phyloP scores from a whole-genome alignment of 1,140 invertebrate genomes.

The Drosophila dunni region DNA sequence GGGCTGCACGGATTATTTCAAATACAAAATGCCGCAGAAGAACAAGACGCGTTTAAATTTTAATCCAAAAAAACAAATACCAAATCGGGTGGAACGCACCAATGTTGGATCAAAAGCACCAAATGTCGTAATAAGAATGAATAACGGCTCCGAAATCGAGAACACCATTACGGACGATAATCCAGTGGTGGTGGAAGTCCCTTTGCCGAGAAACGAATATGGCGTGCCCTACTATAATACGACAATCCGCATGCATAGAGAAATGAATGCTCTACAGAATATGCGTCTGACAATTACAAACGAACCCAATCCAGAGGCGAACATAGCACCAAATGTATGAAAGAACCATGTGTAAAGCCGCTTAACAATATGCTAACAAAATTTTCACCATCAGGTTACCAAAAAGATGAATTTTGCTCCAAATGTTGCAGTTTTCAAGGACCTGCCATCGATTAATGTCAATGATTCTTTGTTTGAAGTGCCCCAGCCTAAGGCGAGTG shows the following conservation, averaged over 20 bases:
- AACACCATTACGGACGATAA: background rate
- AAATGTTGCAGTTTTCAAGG: slow-evolving; percentile 37
- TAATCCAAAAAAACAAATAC: slow-evolving; percentile 20
- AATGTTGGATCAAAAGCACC: background rate
- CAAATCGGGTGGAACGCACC: slow-evolving; percentile 1
- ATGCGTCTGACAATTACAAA: background rate
- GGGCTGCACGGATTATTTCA: background rate
- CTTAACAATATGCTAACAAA: background rate
- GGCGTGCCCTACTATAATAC: slow-evolving; percentile 52
- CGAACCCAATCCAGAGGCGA: slow-evolving; percentile 12
- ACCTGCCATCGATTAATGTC: slow-evolving; percentile 55
- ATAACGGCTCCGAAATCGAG: slow-evolving; percentile 14
- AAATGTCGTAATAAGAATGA: slow-evolving; percentile 15
- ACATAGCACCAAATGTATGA: slow-evolving; percentile 55
- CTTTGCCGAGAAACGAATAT: slow-evolving; percentile 7
- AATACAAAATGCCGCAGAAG: slow-evolving; percentile 54
- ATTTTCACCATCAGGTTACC: slow-evolving; percentile 33
- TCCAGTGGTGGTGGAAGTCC: background rate
- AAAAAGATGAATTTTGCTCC: slow-evolving; percentile 62
- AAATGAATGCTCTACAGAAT: slow-evolving; percentile 21
- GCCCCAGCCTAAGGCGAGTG: slow-evolving; percentile 1
- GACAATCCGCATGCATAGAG: slow-evolving; percentile 31
- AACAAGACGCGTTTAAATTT: slow-evolving; percentile 14
- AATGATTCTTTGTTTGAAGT: slow-evolving; percentile 58
- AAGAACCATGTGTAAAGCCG: too few relatives aligned